Percentiles rank a stretch among this genome's conserved stretches.
These are phyloP conservation scores for Epinephelus moara DNA, from an alignment of 2,113 vertebrate genomes.

Conservation along the genomic window DNA sequence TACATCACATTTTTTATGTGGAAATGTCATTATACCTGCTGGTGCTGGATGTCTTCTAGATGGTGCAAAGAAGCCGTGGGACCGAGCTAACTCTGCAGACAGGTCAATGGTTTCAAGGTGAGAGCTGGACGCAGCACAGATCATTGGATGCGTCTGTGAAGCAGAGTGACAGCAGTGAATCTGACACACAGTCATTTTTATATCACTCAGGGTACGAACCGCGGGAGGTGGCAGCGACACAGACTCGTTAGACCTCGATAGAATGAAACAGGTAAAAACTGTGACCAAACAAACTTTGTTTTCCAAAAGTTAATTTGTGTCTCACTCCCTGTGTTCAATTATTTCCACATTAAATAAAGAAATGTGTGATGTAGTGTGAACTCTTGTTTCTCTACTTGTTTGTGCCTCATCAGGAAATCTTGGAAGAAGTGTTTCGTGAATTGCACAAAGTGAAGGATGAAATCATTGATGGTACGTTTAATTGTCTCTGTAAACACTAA, in stretches of 20 bases:
- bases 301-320: neutral
- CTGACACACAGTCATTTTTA: constrained; percentile 18
- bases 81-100: constrained; percentile 97
- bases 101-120: constrained; percentile 94
- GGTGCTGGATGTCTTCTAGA: constrained; percentile 79
- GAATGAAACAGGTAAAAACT: constrained; percentile 95
- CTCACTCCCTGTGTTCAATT: neutral
- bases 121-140: constrained; percentile 63
- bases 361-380: neutral
- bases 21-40: constrained; percentile 1
- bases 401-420: constrained; percentile 90
- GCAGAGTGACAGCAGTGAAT: neutral
- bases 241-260: constrained; percentile 95
- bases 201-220: constrained; percentile 89
- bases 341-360: neutral
- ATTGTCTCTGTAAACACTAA: neutral
- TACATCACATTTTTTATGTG: neutral
- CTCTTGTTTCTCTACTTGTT: neutral
- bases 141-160: neutral
- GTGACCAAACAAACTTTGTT: neutral
- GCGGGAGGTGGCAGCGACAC: constrained; percentile 89
- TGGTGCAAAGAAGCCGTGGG: constrained; percentile 95
- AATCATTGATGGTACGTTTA: constrained; percentile 94
- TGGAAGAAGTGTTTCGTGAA: constrained; percentile 98
- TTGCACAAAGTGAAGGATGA: constrained; percentile 99